These are phyloP conservation scores for Neria commutata DNA, from an alignment of 2,888 invertebrate genomes.

Conservation along the genomic window DNA sequence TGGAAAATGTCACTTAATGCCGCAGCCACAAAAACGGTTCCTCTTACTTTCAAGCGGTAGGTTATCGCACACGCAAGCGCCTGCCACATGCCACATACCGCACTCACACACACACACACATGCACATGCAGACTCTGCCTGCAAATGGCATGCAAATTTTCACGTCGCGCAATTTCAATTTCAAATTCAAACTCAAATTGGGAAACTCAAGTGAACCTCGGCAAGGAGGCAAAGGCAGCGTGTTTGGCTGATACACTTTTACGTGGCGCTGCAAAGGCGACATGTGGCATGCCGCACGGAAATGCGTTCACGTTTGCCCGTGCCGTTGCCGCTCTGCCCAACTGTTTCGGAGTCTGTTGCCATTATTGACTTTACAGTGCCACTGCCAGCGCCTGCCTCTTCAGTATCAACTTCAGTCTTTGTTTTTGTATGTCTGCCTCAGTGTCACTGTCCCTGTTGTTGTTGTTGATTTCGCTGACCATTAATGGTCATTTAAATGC, in stretches of 20 bases:
- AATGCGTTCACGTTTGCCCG: background rate
- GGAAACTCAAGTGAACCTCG: too few species aligned
- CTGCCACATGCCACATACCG: background rate
- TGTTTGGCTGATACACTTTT: too few species aligned
- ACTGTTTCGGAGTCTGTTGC: background rate
- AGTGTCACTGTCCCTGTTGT: slow-evolving; percentile 1
- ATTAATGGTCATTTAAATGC: slow-evolving; percentile 44
- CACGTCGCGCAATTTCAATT: background rate
- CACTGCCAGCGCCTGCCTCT: background rate
- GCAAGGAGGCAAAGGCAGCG: too few species aligned
- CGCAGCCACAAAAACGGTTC: background rate
- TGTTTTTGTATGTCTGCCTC: too few species aligned
- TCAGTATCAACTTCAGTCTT: background rate
- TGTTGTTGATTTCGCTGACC: slow-evolving; percentile 27
- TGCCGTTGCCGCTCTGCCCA: background rate
- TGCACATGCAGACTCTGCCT: background rate
- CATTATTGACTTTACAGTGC: background rate
- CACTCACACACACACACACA: slow-evolving; percentile 21
- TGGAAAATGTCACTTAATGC: slow-evolving; percentile 1
- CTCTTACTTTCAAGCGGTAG: background rate
- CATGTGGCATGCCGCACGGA: too few species aligned
- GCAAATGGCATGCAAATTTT: background rate
- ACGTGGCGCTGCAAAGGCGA: too few species aligned
- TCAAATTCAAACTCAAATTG: background rate
- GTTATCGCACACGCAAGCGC: slow-evolving; percentile 2